Conservation (phyloP, 2,113 vertebrate species). For the Tachysurus fulvidraco region DNA sequence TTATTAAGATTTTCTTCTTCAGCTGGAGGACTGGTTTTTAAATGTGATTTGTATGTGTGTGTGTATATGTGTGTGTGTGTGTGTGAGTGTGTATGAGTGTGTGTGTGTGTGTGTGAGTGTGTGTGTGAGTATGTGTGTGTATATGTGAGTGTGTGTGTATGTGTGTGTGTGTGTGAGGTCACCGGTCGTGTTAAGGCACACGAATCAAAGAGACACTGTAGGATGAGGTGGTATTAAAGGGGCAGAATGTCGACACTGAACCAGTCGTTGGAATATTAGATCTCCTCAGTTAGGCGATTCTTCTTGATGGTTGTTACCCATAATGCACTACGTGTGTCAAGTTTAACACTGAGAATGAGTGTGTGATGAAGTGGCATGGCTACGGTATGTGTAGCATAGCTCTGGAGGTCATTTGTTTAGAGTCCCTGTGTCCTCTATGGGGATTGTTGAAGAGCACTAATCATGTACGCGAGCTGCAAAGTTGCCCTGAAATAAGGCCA, state of each 20-base stretch:
- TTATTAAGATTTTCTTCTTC: slow-evolving; percentile 59
- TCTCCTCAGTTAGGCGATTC: not conserved
- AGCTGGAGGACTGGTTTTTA: slow-evolving; percentile 8
- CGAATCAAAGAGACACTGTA: slow-evolving; percentile 38
- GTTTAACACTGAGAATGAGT: slow-evolving; percentile 4
- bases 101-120: too few species aligned
- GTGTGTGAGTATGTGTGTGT: too few species aligned
- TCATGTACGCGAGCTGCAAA: not conserved
- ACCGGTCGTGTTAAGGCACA: slow-evolving; percentile 58
- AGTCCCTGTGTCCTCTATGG: not conserved
- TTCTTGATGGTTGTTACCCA: not conserved
- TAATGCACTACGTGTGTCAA: not conserved
- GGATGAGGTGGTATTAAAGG: not conserved
- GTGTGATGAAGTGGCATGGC: not conserved
- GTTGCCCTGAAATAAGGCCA: not conserved
- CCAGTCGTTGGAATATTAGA: not conserved
- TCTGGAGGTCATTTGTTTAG: not conserved
- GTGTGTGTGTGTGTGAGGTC: slow-evolving; percentile 49
- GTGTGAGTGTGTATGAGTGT: too few species aligned
- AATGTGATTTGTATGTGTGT: not conserved
- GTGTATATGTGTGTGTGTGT: too few species aligned
- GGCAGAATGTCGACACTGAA: slow-evolving; percentile 7
- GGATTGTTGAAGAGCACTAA: not conserved
- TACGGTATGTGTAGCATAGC: not conserved
- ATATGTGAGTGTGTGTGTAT: slow-evolving; percentile 15